Base-by-base conservation (phyloP, 2,888 invertebrate genomes). In the Byasa hedistus region DNA sequence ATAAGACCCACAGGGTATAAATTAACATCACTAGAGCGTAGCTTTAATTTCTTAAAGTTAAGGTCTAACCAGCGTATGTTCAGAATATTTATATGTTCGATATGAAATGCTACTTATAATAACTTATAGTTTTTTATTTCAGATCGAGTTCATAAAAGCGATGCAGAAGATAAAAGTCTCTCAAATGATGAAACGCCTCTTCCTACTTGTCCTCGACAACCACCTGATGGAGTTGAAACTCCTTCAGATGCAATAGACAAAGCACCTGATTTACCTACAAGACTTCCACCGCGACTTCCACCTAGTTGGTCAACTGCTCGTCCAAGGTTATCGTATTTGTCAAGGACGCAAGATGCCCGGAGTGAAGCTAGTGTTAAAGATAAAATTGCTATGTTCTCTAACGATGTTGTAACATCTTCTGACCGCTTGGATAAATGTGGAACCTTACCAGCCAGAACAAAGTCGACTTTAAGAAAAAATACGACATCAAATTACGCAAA, bases 341-440 rank as follows among this genome's bases (percentile, higher is more conserved):
- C 91, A 3, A 88, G 95, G 92, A 92, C 94, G 67, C 95, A 95
- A 84, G 96, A 96, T 85, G 95, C 96, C 73, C 94, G 95, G 78
- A 96, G 96, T 71, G 95, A 95, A 84, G 94, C 94, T 72, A 96
- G 96, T 77, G 96, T 97, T 65, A 94, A 95, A 77, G 96, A 96
- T 80, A 96, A 96, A 89, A 97, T 97, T 76, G 96, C 96, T 67
- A 96, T 96, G 95, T 97, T 97, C 85, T 96, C 96, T 57, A 93
- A 90, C 73, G 90, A 91, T 69, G 84, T 84, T 68, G 75, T 86
- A 2, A 76, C 83, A 52, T 88, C 91, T 68, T 76, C 90, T 21
- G 87, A 89, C 69, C 81, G 84, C 39, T 74, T 92, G 63, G 89
- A 89, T 70, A 89, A 91, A 79, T 88, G 85, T 77, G 84, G 89